These are phyloP conservation scores for Acleris emargana DNA, from an alignment of 2,888 invertebrate species.

Conservation along the genomic window DNA sequence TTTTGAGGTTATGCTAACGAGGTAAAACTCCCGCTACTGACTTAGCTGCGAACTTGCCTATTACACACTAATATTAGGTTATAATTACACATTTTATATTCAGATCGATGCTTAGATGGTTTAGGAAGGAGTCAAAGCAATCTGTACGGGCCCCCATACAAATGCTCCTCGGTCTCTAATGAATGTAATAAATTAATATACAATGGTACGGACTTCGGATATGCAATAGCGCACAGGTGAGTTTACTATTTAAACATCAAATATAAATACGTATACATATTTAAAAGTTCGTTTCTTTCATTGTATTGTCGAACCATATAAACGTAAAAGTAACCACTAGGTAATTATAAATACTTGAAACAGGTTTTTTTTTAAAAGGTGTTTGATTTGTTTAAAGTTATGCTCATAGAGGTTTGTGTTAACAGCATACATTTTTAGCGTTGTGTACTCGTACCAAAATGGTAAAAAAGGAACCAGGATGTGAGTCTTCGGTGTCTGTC, in stretches of 20 bases:
- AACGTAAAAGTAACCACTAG: no score
- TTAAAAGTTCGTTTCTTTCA: neutral
- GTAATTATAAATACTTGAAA: no score
- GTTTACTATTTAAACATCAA: neutral
- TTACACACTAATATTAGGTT: neutral
- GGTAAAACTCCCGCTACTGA: no score
- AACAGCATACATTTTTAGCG: no score
- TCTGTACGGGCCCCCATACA: neutral
- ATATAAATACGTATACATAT: neutral
- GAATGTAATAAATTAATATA: conserved; percentile 46
- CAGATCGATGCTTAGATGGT: conserved; percentile 19
- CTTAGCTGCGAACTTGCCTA: no score
- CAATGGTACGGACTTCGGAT: conserved; percentile 55
- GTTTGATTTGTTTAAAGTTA: no score
- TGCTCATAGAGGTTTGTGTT: no score
- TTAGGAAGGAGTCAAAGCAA: conserved; percentile 14
- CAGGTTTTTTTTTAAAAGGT: no score
- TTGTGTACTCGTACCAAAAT: no score
- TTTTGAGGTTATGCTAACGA: no score
- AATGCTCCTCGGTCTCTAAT: conserved; percentile 43
- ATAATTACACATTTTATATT: neutral
- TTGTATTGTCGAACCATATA: neutral
- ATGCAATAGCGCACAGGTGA: conserved; percentile 59
- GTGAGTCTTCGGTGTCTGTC: no score
- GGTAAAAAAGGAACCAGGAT: no score